A percentile compares a stretch with the other conserved stretches of the same genome.
Evolutionary conservation across 64 coral and sea anemone species (phyloP).

Genomic region (Acropora yongei): DNA sequence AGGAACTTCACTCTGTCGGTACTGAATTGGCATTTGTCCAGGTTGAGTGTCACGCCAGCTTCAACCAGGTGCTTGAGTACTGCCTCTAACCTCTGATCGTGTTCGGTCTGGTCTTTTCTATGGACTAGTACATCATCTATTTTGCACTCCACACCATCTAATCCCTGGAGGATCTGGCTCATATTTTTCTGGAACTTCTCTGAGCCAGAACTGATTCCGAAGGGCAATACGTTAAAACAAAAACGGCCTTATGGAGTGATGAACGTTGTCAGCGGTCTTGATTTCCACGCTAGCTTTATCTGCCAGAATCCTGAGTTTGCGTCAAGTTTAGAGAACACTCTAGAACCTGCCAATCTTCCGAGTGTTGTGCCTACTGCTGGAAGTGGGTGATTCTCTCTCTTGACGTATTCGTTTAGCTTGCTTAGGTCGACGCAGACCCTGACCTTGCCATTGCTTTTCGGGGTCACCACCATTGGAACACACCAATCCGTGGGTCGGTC

Average conservation of each 20-base stretch:
- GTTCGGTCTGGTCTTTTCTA: background rate
- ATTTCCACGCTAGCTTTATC: background rate
- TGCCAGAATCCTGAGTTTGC: background rate
- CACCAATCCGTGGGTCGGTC: too few species aligned
- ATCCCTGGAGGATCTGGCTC: slow-evolving; percentile 11
- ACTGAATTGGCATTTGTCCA: slow-evolving; percentile 7
- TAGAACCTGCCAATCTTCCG: too few species aligned
- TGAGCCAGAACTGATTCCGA: too few species aligned
- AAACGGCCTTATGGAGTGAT: too few species aligned
- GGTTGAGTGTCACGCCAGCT: slow-evolving; percentile 47
- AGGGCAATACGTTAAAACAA: too few species aligned
- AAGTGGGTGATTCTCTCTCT: background rate
- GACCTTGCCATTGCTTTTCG: too few species aligned
- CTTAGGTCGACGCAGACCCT: slow-evolving; percentile 8
- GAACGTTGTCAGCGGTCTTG: background rate
- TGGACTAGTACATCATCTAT: slow-evolving; percentile 27
- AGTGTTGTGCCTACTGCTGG: too few species aligned
- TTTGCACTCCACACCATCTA: slow-evolving; percentile 11
- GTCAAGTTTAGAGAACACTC: background rate
- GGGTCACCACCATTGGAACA: too few species aligned
- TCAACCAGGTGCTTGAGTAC: background rate
- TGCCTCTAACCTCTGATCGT: slow-evolving; percentile 10
- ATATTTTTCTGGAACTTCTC: slow-evolving; percentile 29
- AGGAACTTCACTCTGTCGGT: background rate
- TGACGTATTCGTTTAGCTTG: background rate